Base-by-base conservation (phyloP, 2,113 vertebrate genomes). In the Oryzias javanicus region DNA sequence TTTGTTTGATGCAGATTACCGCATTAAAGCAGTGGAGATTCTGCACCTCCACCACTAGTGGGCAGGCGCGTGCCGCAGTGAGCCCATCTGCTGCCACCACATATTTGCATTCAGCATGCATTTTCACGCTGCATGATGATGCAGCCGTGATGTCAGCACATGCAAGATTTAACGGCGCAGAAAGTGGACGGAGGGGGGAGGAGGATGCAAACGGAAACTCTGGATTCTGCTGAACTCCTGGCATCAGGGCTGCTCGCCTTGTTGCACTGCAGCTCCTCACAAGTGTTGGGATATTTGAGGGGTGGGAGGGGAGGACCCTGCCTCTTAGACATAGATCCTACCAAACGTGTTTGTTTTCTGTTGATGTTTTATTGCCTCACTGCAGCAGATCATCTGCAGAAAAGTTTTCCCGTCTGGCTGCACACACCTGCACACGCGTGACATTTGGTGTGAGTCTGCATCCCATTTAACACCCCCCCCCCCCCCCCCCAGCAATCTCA, bases 401-500 rank as follows among this genome's bases (percentile, higher is more conserved):
- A 35, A 35, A 35, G 35, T 35, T 35, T 35, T 35, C 35, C 35
- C 10, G 12, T 35, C 35, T 35, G 35, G 35, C 3, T 35, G 35
- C 35, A 35, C 35, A 35, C 35, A 35, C n/a, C n/a, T 48, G 55
- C 16, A 42, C 47, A 5, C 49, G 1, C 25, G 14, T 15, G 29
- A 35, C 35, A 35, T 35, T 48, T 41, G 6, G n/a, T n/a, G n/a
- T n/a, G n/a, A n/a, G n/a, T n/a, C 22, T 22, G 22, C 22, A 22
- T 22, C 22, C 22, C 22, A 22, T 22, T 22, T 3, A 22, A 2
- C 22, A 22, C 22, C 22, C 22, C 22, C 22, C 22, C 74, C n/a
- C n/a, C n/a, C n/a, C 73, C 74, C 74, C 80, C 19, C 57, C 55
- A 75, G 72, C 60, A 55, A 58, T 65, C 62, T 61, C 73, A 76